Percentiles rank a stretch among this genome's conserved stretches.
These are phyloP conservation scores for Agrypnus murinus DNA, from an alignment of 2,888 invertebrate species.

Conservation along the genomic window DNA sequence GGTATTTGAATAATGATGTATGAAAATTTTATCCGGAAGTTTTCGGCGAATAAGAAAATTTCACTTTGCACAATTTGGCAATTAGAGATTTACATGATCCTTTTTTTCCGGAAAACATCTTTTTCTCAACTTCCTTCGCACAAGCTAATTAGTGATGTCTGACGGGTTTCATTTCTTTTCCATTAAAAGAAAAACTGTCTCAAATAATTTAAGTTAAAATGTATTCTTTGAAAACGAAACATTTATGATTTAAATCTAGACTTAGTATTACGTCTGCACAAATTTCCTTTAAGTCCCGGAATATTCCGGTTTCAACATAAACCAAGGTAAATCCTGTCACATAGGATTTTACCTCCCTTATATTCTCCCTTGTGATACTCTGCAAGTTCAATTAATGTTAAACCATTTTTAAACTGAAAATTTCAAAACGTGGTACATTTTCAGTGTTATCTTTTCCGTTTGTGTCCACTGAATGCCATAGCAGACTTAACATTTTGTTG, in stretches of 20 bases:
- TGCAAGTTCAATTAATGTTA: slow-evolving; percentile 12
- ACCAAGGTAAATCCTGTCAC: slow-evolving; percentile 18
- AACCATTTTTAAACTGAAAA: background rate
- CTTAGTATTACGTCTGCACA: slow-evolving; percentile 16
- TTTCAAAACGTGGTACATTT: background rate
- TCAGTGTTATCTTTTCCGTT: too few relatives aligned
- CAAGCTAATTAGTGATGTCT: too few relatives aligned
- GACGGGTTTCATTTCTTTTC: too few relatives aligned
- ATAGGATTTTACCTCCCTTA: background rate
- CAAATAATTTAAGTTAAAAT: too few relatives aligned
- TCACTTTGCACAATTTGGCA: slow-evolving; percentile 1
- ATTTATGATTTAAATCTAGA: background rate
- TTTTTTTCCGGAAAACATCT: too few relatives aligned
- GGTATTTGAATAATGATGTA: slow-evolving; percentile 41
- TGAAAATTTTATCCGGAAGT: slow-evolving; percentile 39
- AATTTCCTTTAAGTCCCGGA: background rate
- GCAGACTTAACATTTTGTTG: background rate
- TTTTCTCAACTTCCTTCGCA: too few relatives aligned
- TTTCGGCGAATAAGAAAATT: slow-evolving; percentile 8
- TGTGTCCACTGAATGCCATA: too few relatives aligned
- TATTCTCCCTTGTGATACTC: background rate
- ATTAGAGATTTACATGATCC: slow-evolving; percentile 9
- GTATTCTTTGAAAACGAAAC: too few relatives aligned
- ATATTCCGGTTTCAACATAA: slow-evolving; percentile 18
- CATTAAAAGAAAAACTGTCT: too few relatives aligned